Conservation (phyloP, 2,888 invertebrate species). For the Nomada flava region DNA sequence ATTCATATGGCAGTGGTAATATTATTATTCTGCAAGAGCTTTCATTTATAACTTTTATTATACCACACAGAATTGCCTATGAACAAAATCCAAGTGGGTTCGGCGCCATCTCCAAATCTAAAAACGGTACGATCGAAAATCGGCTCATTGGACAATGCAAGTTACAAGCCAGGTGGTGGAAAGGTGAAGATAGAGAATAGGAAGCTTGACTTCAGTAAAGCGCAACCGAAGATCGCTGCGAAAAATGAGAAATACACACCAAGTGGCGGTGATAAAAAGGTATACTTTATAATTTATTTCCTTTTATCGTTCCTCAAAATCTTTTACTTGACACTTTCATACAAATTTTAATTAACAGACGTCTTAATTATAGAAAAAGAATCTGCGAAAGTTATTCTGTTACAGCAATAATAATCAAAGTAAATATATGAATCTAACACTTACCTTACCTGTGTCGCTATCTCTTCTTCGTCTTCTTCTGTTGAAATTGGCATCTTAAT, state of each 20-base stretch:
- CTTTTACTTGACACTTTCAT: background rate
- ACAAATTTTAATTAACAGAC: background rate
- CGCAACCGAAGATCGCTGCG: slow-evolving; percentile 94
- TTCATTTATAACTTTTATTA: slow-evolving; percentile 4
- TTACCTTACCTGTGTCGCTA: too few species aligned
- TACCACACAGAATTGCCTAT: slow-evolving; percentile 91
- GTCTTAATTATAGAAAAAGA: background rate
- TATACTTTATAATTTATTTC: slow-evolving; percentile 76
- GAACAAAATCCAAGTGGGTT: slow-evolving; percentile 97
- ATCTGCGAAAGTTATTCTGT: background rate
- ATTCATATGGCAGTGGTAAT: too few species aligned
- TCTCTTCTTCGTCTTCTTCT: too few species aligned
- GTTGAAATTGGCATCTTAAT: too few species aligned
- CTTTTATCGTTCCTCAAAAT: too few species aligned
- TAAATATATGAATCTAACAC: too few species aligned
- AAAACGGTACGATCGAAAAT: slow-evolving; percentile 97
- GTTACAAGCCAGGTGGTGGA: slow-evolving; percentile 95
- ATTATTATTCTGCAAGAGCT: background rate
- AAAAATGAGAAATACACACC: slow-evolving; percentile 95
- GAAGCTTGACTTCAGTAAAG: slow-evolving; percentile 93
- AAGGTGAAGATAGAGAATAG: slow-evolving; percentile 94
- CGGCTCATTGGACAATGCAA: slow-evolving; percentile 95
- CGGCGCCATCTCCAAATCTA: slow-evolving; percentile 95
- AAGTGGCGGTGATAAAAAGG: slow-evolving; percentile 96
- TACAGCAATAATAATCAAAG: too few species aligned